phyloP scores from a whole-genome alignment of 2,888 invertebrate species.

The Eutolmus rufibarbis region DNA sequence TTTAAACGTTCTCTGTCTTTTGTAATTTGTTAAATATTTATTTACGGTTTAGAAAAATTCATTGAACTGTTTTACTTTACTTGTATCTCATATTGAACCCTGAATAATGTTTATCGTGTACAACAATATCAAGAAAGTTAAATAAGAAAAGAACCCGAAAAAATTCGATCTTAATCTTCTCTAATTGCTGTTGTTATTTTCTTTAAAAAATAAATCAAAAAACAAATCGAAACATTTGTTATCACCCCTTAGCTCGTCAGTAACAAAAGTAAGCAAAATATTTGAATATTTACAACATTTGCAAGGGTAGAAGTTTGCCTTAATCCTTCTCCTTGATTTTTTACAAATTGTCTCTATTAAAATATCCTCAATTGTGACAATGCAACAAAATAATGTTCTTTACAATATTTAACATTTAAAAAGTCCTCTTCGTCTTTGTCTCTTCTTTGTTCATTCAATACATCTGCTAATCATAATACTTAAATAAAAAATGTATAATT shows the following conservation, averaged over 20 bases:
- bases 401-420: slow-evolving; percentile 31
- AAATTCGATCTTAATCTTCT: neutral
- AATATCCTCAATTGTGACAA: slow-evolving; percentile 9
- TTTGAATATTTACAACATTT: neutral
- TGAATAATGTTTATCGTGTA: slow-evolving; percentile 21
- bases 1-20: neutral
- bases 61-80: slow-evolving; percentile 8
- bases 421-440: slow-evolving; percentile 1
- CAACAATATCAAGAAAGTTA: neutral
- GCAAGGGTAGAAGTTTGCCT: neutral
- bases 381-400: neutral
- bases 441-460: neutral
- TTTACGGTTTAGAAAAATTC: slow-evolving; percentile 27
- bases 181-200: neutral
- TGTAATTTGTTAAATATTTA: neutral
- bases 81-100: slow-evolving; percentile 17
- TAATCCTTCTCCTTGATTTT: neutral
- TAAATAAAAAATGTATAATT: slow-evolving; percentile 17
- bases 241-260: neutral
- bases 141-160: neutral
- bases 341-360: slow-evolving; percentile 22
- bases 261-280: slow-evolving; percentile 4
- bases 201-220: neutral
- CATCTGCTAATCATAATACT: slow-evolving; percentile 7
- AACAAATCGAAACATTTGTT: neutral